Conservation (phyloP, 1,140 invertebrate species). For the Calycopis cecrops region DNA sequence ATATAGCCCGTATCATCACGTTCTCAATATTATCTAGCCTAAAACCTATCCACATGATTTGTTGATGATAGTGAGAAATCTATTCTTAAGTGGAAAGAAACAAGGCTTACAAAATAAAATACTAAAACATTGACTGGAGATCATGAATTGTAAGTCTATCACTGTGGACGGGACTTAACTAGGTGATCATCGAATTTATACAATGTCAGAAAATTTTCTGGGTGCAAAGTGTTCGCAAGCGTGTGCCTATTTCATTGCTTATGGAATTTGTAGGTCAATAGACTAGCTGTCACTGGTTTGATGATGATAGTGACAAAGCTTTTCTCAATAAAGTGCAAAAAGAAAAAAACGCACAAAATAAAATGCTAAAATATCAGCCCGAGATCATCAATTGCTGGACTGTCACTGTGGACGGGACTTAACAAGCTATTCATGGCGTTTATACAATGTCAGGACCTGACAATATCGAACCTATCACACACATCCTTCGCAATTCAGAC, state of each 20-base stretch:
- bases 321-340: no score
- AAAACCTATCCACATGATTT: no score
- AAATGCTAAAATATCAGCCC: conserved; percentile 11
- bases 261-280: no score
- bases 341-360: conserved; percentile 6
- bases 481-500: neutral
- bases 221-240: no score
- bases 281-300: no score
- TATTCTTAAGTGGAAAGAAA: no score
- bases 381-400: conserved; percentile 32
- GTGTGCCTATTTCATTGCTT: no score
- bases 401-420: conserved; percentile 34
- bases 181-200: conserved; percentile 55
- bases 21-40: no score
- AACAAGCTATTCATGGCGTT: conserved; percentile 59
- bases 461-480: conserved; percentile 22
- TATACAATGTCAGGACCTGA: conserved; percentile 36
- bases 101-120: conserved; percentile 11
- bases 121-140: conserved; percentile 17
- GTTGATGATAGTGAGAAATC: no score
- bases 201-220: no score
- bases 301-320: no score
- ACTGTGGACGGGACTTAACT: conserved; percentile 41
- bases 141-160: conserved; percentile 33
- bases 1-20: no score